Evolutionary conservation across 2,888 invertebrate species (phyloP).

Genomic region (Zygogramma bicolorata): DNA sequence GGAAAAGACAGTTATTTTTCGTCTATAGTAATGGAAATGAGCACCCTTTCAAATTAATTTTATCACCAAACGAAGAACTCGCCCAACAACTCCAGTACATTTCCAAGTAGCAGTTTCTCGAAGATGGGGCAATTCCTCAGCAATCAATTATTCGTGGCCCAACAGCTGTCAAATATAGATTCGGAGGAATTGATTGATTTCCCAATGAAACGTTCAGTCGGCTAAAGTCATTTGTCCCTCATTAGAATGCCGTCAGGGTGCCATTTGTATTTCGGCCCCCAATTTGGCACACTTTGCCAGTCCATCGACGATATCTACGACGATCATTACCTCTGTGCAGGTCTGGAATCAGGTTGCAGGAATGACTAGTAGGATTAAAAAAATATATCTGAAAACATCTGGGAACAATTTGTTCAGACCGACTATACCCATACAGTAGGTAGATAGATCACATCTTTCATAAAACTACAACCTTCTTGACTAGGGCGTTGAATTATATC

Average conservation of each 20-base stretch:
- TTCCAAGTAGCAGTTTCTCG: neutral
- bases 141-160: slow-evolving; percentile 27
- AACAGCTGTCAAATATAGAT: slow-evolving; percentile 21
- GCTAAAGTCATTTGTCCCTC: slow-evolving; percentile 44
- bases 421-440: no score
- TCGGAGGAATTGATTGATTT: slow-evolving; percentile 24
- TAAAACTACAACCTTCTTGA: no score
- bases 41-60: neutral
- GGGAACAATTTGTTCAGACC: no score
- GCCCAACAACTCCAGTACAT: neutral
- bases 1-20: no score
- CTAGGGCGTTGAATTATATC: no score
- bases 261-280: slow-evolving; percentile 20
- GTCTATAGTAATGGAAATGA: no score
- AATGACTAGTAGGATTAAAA: no score
- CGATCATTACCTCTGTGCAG: neutral
- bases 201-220: slow-evolving; percentile 35
- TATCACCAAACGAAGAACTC: no score
- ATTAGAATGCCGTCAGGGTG: slow-evolving; percentile 37
- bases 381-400: no score
- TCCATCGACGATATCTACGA: neutral
- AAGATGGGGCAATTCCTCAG: neutral
- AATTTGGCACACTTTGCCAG: neutral
- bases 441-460: no score
- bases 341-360: neutral